Base-by-base conservation (phyloP, 2,888 invertebrate genomes). In the Thumatha senex region DNA sequence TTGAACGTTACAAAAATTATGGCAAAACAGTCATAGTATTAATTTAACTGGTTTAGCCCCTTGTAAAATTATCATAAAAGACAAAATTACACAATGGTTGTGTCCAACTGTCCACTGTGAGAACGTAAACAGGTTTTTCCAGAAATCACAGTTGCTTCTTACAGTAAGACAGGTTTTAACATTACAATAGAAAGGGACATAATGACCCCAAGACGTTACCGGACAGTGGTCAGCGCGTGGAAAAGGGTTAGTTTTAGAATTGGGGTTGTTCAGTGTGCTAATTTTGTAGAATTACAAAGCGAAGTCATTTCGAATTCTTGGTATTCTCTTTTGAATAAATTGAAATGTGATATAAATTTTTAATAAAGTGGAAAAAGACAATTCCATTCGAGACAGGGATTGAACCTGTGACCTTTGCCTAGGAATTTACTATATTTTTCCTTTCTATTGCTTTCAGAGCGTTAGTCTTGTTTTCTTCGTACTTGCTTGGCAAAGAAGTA, bases 201-300 rank as follows among this genome's bases (percentile, higher is more conserved):
- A 48, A 29, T 44, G 54, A 52, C 67, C 67, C 67, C 68, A 72
- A 76, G 74, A 81, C 72, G 72, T 49, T 63, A 68, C 70, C 72
- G 85, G 85, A 78, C 83, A 82, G 71, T 65, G 85, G 85, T 83
- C 85, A 84, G 51, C 73, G 63, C 74, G 80, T 82, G 86, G 76
- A 82, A 84, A 83, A 72, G 59, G 63, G 67, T 63, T 67, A 51
- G 43, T 45, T 46, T 36, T 11, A 52, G 46, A 52, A 56, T 58
- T 58, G 46, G 61, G 58, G 64, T 55, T 30, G 48, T 39, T 12
- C 36, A 60, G 48, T 62, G 62, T 47, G 48, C 56, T 63, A 63
- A 58, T 59, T 64, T 54, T 42, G 38, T 58, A 49, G 51, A 48
- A 56, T 59, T 52, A 48, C 51, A 36, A 47, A 55, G 52, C 53